Base-by-base conservation (phyloP, 1,140 invertebrate species). In the Anastrepha obliqua region DNA sequence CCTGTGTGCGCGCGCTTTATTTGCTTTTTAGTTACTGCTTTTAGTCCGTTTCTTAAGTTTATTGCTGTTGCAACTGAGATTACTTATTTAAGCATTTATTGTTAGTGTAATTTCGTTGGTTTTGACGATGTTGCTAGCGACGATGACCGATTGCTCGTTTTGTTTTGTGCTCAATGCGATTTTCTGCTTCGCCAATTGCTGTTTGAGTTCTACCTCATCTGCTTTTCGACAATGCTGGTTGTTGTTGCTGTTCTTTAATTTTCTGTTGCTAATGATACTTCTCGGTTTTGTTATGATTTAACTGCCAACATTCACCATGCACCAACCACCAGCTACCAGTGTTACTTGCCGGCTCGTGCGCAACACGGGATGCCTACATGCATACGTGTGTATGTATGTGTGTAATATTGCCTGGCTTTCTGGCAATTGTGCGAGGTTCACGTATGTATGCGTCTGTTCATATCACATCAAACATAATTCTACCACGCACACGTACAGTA, bases 151-250 rank as follows among this genome's bases (percentile, higher is more conserved):
- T 55, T 6, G 11, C 7, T 39, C 65, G 39, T 44, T 74, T 44
- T 39, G 67, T 39, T 74, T 39, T 67, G 8, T 44, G 42, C 67
- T 47, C 67, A 74, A 47, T 74, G 67, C 42, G 67, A 74, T 74
- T 74, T 74, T 74, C 67, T 74, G 67, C 67, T 74, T 74, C 42
- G 67, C 42, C 67, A 17, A 42, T 13, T 44, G 67, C 44, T 74
- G 67, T 74, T 74, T 74, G 67, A 7, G 67, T 74, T 74, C 42
- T 39, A 74, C 67, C 44, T 74, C 67, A 74, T 74, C 67, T 74
- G 67, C 42, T 74, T 74, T 74, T 44, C 39, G 67, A 74, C 67
- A 74, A 29, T 29, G 67, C 60, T 13, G 29, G 29, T 13, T 74
- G 67, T 17, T 74, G 67, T 42, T 74, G 39, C 51, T 29, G n/a